Conservation (phyloP, 1,140 invertebrate genomes). For the Latrodectus geometricus region DNA sequence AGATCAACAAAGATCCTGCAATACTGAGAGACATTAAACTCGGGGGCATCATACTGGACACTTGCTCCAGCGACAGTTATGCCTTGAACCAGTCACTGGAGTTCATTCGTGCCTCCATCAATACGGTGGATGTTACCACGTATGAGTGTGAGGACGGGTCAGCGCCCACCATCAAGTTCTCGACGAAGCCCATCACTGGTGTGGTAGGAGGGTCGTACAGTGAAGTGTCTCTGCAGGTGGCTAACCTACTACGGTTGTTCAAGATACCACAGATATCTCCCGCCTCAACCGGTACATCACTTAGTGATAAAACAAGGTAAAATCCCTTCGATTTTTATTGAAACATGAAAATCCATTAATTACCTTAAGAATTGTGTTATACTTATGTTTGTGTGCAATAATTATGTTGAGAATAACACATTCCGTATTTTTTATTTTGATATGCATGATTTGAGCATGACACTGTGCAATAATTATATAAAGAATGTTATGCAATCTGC, state of each 20-base stretch:
- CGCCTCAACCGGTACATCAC: slow-evolving; percentile 75
- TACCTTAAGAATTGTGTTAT: too few relatives aligned
- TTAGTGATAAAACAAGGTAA: slow-evolving; percentile 73
- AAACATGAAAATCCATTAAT: neutral
- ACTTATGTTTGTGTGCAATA: too few relatives aligned
- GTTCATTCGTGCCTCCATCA: slow-evolving; percentile 78
- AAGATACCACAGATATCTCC: slow-evolving; percentile 73
- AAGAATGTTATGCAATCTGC: too few relatives aligned
- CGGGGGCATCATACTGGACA: slow-evolving; percentile 76
- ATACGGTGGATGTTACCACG: slow-evolving; percentile 74
- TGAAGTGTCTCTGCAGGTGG: slow-evolving; percentile 81
- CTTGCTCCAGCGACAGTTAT: slow-evolving; percentile 76
- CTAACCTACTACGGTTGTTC: slow-evolving; percentile 76
- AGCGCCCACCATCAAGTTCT: slow-evolving; percentile 71
- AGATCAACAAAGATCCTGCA: slow-evolving; percentile 73
- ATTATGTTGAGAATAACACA: too few relatives aligned
- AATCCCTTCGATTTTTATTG: neutral
- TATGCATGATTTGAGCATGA: too few relatives aligned
- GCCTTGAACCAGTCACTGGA: slow-evolving; percentile 77
- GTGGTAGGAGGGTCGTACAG: slow-evolving; percentile 80
- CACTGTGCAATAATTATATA: too few relatives aligned
- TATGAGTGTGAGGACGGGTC: slow-evolving; percentile 76
- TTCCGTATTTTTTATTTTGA: too few relatives aligned
- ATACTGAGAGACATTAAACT: slow-evolving; percentile 73
- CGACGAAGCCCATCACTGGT: slow-evolving; percentile 69